phyloP scores from a whole-genome alignment of 2,888 invertebrate genomes.

The Parapristionchus giblindavisi region DNA sequence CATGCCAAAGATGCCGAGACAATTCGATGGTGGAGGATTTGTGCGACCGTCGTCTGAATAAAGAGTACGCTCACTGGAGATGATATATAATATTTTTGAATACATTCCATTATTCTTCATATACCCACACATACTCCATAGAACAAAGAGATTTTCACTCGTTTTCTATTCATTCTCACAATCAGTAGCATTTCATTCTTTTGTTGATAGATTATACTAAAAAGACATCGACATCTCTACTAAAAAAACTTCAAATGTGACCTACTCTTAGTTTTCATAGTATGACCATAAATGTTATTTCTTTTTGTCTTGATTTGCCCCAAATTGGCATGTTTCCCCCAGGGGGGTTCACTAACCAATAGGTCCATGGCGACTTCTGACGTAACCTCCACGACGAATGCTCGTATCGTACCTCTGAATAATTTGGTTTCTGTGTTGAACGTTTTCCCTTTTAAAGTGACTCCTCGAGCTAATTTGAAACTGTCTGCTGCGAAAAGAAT shows the following conservation, averaged over 20 bases:
- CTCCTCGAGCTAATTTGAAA: no score
- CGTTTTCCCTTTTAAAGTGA: no score
- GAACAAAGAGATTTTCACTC: no score
- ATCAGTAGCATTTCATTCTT: no score
- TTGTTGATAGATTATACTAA: conserved; percentile 8
- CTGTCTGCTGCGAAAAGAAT: no score
- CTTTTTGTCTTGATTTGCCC: background rate
- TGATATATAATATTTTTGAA: no score
- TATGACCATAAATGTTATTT: background rate
- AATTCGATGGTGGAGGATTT: background rate
- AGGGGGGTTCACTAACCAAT: conserved; percentile 2
- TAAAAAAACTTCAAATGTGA: background rate
- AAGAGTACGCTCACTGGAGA: no score
- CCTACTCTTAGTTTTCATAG: background rate
- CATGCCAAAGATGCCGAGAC: conserved; percentile 34
- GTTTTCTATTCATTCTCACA: no score
- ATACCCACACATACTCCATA: no score
- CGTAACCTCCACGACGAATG: conserved; percentile 14
- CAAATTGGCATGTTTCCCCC: no score
- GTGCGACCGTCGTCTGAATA: conserved; percentile 27
- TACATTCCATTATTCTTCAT: no score
- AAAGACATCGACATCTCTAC: background rate
- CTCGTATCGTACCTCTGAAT: conserved; percentile 22
- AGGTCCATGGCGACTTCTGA: background rate
- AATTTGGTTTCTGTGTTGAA: no score